These are phyloP conservation scores for Emydura subglobosa DNA, from an alignment of 2,113 vertebrate genomes.

Conservation along the genomic window DNA sequence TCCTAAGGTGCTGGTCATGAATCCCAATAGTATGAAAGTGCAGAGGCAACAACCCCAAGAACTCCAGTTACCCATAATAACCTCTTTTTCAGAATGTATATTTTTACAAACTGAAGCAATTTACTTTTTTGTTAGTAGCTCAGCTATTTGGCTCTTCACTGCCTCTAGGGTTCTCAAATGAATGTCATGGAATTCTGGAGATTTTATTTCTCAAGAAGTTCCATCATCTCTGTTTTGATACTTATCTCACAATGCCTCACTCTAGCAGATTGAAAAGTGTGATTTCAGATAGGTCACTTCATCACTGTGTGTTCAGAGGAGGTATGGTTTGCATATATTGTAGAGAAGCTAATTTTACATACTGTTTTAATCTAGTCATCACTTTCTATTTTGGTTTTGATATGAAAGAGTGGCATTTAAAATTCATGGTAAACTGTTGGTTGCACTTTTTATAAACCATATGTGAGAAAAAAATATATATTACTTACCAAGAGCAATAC, in stretches of 20 bases:
- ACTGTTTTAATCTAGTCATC: neutral
- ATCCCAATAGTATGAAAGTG: neutral
- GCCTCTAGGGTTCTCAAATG: neutral
- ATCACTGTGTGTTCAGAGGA: too few species aligned
- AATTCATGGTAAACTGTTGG: neutral
- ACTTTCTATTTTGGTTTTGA: neutral
- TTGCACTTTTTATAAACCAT: neutral
- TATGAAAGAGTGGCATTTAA: neutral
- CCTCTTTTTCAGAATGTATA: neutral
- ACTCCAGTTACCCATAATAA: neutral
- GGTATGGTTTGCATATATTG: neutral
- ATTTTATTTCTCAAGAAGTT: neutral
- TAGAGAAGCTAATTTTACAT: too few species aligned
- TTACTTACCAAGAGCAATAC: constrained; percentile 94
- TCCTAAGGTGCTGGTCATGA: neutral
- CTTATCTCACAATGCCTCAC: neutral
- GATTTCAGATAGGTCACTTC: neutral
- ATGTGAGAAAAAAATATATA: neutral
- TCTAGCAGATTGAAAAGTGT: neutral
- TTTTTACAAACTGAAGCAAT: neutral
- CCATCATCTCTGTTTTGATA: neutral
- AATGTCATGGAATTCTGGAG: neutral
- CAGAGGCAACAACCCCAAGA: neutral
- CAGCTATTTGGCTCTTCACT: neutral
- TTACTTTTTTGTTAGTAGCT: neutral